These are phyloP conservation scores for Patella ulyssiponensis DNA, from an alignment of 2,888 invertebrate species.

Conservation along the genomic window DNA sequence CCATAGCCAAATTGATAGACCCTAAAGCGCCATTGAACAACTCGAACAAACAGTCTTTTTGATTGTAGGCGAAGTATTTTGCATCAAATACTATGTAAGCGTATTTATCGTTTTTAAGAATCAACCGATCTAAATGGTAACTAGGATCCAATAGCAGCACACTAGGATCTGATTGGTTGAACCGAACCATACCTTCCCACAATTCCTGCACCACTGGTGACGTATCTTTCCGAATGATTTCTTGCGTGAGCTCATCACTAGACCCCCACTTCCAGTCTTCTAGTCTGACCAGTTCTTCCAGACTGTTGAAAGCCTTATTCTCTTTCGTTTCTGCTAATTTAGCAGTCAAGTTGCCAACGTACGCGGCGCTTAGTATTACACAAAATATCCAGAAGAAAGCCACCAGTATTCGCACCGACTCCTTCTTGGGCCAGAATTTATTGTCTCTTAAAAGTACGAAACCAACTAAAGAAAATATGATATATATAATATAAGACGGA, in stretches of 20 bases:
- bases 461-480: neutral
- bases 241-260: neutral
- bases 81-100: neutral
- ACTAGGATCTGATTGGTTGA: neutral
- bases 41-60: neutral
- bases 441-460: neutral
- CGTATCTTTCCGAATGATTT: neutral
- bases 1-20: neutral
- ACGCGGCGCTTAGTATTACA: neutral
- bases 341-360: neutral
- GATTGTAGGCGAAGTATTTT: neutral
- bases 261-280: neutral
- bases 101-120: neutral
- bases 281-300: neutral
- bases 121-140: neutral
- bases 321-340: neutral
- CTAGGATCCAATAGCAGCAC: neutral
- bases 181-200: neutral
- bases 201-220: neutral
- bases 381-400: slow-evolving; percentile 4
- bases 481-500: neutral
- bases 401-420: neutral
- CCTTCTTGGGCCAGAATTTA: neutral
- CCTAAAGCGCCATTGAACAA: neutral
- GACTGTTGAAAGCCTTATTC: neutral